Conservation (phyloP, 2,888 invertebrate species). For the Hoplodrina blanda region DNA sequence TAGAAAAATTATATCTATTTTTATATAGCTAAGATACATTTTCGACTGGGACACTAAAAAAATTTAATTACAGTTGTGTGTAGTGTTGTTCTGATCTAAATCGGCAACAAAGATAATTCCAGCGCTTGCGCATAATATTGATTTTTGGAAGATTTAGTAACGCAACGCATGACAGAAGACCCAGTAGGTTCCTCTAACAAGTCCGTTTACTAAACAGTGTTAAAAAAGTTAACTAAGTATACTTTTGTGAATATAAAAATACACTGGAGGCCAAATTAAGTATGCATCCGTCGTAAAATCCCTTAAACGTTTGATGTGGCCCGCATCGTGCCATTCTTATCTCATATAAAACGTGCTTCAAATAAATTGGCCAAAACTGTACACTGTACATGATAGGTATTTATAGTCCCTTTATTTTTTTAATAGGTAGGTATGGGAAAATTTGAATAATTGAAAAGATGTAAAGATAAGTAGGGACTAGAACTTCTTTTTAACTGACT, state of each 20-base stretch:
- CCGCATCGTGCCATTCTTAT: conserved; percentile 60
- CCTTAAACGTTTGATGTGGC: conserved; percentile 64
- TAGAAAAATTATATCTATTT: too few species aligned
- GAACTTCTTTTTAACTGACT: not conserved
- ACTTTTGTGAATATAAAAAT: conserved; percentile 45
- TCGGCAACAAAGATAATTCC: too few species aligned
- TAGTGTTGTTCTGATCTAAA: too few species aligned
- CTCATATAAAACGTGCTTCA: conserved; percentile 62
- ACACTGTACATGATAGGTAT: conserved; percentile 43
- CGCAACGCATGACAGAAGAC: not conserved
- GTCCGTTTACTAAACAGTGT: not conserved
- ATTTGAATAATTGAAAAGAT: not conserved
- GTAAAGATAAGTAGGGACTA: not conserved
- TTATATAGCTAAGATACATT: too few species aligned
- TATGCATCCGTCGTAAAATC: conserved; percentile 64
- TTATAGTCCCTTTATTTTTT: not conserved
- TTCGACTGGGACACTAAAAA: too few species aligned
- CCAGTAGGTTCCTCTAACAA: not conserved
- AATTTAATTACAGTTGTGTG: too few species aligned
- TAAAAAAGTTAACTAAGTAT: conserved; percentile 12
- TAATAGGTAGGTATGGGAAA: not conserved
- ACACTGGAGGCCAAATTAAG: conserved; percentile 61
- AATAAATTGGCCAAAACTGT: conserved; percentile 60
- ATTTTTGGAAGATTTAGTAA: not conserved
- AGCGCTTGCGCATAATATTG: not conserved